Evolutionary conservation across 2,888 invertebrate genomes (phyloP).

Genomic region (Cheilosia urbana): DNA sequence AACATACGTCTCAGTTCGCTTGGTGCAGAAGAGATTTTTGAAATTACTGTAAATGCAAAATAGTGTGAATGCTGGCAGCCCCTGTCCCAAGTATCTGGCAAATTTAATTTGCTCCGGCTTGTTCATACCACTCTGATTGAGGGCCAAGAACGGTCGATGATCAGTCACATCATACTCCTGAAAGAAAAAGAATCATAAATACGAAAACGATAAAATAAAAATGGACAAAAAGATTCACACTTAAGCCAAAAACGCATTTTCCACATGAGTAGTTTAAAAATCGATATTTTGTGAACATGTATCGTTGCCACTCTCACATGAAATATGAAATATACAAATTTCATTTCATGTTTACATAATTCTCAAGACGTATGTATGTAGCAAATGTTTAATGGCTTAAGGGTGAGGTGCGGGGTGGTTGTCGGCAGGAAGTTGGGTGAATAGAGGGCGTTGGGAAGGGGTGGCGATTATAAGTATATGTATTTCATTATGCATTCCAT

Average conservation of each 20-base stretch:
- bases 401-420: conserved; percentile 28
- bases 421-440: conserved; percentile 17
- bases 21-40: conserved; percentile 84
- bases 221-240: conserved; percentile 14
- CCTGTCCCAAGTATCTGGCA: conserved; percentile 83
- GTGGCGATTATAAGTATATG: conserved; percentile 58
- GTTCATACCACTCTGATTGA: conserved; percentile 83
- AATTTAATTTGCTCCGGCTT: conserved; percentile 84
- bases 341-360: conserved; percentile 70
- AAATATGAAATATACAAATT: conserved; percentile 73
- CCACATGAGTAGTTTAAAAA: conserved; percentile 68
- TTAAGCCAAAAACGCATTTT: conserved; percentile 60
- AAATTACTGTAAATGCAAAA: conserved; percentile 84
- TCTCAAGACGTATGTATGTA: conserved; percentile 63
- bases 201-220: conserved; percentile 15
- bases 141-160: conserved; percentile 83
- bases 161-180: conserved; percentile 83
- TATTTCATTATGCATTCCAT: conserved; percentile 65
- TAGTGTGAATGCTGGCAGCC: conserved; percentile 83
- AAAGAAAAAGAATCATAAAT: conserved; percentile 49
- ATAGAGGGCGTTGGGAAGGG: conserved; percentile 45
- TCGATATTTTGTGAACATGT: conserved; percentile 71
- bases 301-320: conserved; percentile 63
- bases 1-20: conserved; percentile 83
- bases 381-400: conserved; percentile 60